Percentiles rank a stretch among this genome's conserved stretches.
These are phyloP conservation scores for Perca schrenkii DNA, from an alignment of 2,113 vertebrate genomes.

Conservation along the genomic window DNA sequence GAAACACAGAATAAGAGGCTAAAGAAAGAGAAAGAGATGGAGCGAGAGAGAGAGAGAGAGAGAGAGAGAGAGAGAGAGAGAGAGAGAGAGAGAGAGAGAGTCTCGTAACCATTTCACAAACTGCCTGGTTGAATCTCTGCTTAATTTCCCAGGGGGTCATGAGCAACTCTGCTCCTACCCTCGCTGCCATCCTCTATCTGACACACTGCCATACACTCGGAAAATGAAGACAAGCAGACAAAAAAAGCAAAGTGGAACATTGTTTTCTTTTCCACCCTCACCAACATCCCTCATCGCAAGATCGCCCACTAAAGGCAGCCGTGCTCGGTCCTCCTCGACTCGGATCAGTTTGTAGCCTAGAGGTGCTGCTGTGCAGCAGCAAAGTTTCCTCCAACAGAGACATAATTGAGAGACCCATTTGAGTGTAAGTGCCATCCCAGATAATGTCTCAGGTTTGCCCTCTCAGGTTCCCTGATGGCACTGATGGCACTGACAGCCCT, in stretches of 20 bases:
- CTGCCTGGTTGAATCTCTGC: slow-evolving; percentile 62
- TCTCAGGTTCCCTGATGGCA: slow-evolving; percentile 45
- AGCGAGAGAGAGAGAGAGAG: background rate
- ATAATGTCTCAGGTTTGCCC: slow-evolving; percentile 57
- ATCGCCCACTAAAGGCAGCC: background rate
- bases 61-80: background rate
- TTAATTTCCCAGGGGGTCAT: slow-evolving; percentile 73
- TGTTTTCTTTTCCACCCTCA: slow-evolving; percentile 22
- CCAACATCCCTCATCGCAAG: background rate
- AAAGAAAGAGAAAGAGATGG: background rate
- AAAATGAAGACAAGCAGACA: slow-evolving; percentile 32
- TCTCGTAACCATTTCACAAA: slow-evolving; percentile 60
- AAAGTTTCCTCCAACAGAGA: slow-evolving; percentile 48
- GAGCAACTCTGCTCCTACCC: slow-evolving; percentile 43
- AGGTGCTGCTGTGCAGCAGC: slow-evolving; percentile 7
- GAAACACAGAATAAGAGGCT: slow-evolving; percentile 6
- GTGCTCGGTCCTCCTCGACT: slow-evolving; percentile 17
- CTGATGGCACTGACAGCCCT: slow-evolving; percentile 50
- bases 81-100: background rate
- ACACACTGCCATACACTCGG: slow-evolving; percentile 30
- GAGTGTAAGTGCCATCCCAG: slow-evolving; percentile 53
- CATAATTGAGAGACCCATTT: slow-evolving; percentile 54
- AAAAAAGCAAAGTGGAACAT: background rate
- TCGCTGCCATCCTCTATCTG: slow-evolving; percentile 26
- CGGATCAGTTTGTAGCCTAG: slow-evolving; percentile 38